phyloP scores from a whole-genome alignment of 2,113 vertebrate genomes.

The Clarias magur region DNA sequence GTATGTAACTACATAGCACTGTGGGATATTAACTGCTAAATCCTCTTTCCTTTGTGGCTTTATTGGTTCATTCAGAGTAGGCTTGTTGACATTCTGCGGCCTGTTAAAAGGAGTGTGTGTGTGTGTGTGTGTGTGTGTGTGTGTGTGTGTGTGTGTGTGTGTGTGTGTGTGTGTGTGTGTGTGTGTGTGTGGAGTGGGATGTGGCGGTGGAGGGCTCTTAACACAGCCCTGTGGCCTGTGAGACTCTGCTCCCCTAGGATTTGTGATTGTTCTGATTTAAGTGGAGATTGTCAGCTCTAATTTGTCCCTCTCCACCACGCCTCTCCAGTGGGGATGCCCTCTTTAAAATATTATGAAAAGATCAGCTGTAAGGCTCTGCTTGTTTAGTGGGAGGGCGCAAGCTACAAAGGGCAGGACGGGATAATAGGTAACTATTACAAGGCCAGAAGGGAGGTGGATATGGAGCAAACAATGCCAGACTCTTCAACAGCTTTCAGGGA shows the following conservation, averaged over 20 bases:
- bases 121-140: slow-evolving; percentile 52
- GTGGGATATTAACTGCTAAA: slow-evolving; percentile 79
- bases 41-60: slow-evolving; percentile 76
- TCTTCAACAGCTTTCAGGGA: slow-evolving; percentile 19
- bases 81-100: slow-evolving; percentile 80
- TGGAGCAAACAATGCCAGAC: slow-evolving; percentile 54
- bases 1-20: slow-evolving; percentile 46
- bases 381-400: slow-evolving; percentile 66
- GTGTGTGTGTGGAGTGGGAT: slow-evolving; percentile 59
- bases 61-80: slow-evolving; percentile 79
- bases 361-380: slow-evolving; percentile 75
- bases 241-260: slow-evolving; percentile 76
- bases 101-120: slow-evolving; percentile 78
- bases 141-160: slow-evolving; percentile 72
- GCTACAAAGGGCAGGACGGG: slow-evolving; percentile 68
- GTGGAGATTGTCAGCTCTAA: slow-evolving; percentile 84
- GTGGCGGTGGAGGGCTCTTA: slow-evolving; percentile 52
- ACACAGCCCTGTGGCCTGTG: slow-evolving; percentile 76
- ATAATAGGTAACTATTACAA: slow-evolving; percentile 78
- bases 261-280: slow-evolving; percentile 83
- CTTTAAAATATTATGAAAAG: slow-evolving; percentile 82
- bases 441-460: slow-evolving; percentile 72
- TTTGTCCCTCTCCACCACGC: slow-evolving; percentile 78
- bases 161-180: slow-evolving; percentile 35
- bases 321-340: slow-evolving; percentile 68